These are phyloP conservation scores for Heterohyrax brucei DNA, from an alignment of 2,797 vertebrate genomes.

Conservation along the genomic window DNA sequence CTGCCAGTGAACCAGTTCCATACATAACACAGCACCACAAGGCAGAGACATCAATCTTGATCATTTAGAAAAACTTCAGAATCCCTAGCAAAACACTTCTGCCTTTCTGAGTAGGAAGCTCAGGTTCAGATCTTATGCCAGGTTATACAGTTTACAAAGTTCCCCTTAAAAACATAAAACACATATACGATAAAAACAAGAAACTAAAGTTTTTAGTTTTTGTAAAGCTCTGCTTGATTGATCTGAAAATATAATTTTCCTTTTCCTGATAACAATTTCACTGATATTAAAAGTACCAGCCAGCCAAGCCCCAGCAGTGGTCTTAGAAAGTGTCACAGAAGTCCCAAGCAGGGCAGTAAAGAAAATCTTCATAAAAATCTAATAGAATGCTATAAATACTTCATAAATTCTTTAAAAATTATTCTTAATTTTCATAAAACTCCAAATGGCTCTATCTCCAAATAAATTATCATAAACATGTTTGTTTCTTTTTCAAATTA, in stretches of 20 bases:
- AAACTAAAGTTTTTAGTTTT: constrained; percentile 58
- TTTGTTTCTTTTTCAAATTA: constrained; percentile 55
- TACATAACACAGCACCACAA: not conserved
- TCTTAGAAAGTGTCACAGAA: constrained; percentile 50
- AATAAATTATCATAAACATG: constrained; percentile 70
- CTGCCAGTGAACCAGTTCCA: constrained; percentile 21
- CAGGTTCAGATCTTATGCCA: constrained; percentile 46
- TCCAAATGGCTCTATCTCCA: constrained; percentile 48
- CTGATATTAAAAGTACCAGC: not conserved
- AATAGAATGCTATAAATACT: not conserved
- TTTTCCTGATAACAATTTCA: constrained; percentile 48
- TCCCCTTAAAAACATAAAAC: constrained; percentile 50
- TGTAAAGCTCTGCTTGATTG: constrained; percentile 53
- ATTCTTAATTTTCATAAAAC: constrained; percentile 71
- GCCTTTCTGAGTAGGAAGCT: not conserved
- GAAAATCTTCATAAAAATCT: constrained; percentile 60
- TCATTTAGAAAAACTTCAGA: constrained; percentile 32
- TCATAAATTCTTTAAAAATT: constrained; percentile 57
- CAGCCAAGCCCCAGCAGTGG: not conserved
- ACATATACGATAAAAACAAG: constrained; percentile 3
- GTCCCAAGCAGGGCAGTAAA: constrained; percentile 1
- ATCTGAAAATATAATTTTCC: constrained; percentile 60
- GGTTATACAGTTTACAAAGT: constrained; percentile 48
- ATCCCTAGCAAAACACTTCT: not conserved
- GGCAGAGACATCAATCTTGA: constrained; percentile 11